These are phyloP conservation scores for Plagodis pulveraria DNA, from an alignment of 2,888 invertebrate genomes.

Conservation along the genomic window DNA sequence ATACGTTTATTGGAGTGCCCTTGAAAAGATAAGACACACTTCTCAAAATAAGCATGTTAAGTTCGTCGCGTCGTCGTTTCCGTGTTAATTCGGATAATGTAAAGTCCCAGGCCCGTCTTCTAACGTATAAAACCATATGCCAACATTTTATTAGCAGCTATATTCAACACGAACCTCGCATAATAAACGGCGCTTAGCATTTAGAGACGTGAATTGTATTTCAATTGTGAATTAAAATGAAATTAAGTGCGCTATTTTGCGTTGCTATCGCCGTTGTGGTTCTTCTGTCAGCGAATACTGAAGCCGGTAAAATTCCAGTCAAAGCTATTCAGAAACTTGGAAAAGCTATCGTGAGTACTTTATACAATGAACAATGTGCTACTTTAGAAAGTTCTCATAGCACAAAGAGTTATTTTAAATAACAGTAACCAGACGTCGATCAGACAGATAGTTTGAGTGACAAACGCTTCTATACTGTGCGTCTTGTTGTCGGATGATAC, in stretches of 20 bases:
- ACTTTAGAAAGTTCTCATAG: too few relatives aligned
- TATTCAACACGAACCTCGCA: slow-evolving; percentile 14
- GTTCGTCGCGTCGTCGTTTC: too few relatives aligned
- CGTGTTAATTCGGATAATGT: slow-evolving; percentile 4
- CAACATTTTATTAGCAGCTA: slow-evolving; percentile 25
- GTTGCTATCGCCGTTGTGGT: slow-evolving; percentile 33
- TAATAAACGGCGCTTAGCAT: slow-evolving; percentile 9
- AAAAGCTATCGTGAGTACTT: slow-evolving; percentile 28
- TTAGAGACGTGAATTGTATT: not conserved
- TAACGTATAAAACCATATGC: slow-evolving; percentile 28
- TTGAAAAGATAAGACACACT: too few relatives aligned
- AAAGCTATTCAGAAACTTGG: slow-evolving; percentile 26
- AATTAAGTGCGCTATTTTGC: slow-evolving; percentile 29
- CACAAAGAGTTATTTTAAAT: too few relatives aligned
- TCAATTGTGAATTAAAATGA: slow-evolving; percentile 36
- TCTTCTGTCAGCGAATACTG: slow-evolving; percentile 37
- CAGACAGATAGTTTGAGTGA: too few relatives aligned
- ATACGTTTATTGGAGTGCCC: too few relatives aligned
- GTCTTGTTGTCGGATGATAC: too few relatives aligned
- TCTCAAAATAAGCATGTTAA: too few relatives aligned
- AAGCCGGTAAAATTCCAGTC: slow-evolving; percentile 24
- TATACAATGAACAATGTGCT: too few relatives aligned
- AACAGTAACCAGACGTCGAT: too few relatives aligned
- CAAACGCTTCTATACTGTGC: too few relatives aligned
- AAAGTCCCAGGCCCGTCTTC: slow-evolving; percentile 29